Conservation (phyloP, 2,113 vertebrate species). For the Romanogobio albipinnatus region DNA sequence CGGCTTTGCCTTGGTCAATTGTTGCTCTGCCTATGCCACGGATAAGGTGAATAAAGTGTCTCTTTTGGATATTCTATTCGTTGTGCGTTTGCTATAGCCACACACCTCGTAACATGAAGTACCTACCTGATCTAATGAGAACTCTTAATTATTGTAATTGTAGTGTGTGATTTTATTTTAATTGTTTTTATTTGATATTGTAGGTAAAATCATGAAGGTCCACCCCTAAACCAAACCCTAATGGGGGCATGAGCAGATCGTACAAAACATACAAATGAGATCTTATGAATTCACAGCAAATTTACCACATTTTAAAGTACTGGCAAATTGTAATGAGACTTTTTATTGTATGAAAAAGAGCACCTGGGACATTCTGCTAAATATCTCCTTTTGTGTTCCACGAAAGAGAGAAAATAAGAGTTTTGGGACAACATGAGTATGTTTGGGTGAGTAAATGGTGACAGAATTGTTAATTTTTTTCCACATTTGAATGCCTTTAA, state of each 20-base stretch:
- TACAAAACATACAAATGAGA: too few species aligned
- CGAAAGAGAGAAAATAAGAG: neutral
- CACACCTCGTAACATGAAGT: neutral
- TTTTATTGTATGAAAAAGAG: neutral
- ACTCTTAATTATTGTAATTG: neutral
- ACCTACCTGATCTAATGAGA: neutral
- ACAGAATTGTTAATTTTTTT: neutral
- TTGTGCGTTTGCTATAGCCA: too few species aligned
- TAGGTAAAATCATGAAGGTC: neutral
- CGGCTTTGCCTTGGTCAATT: too few species aligned
- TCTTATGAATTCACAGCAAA: too few species aligned
- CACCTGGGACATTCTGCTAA: neutral
- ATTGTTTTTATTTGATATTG: too few species aligned
- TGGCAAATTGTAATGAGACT: neutral
- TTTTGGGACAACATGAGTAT: neutral
- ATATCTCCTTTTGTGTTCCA: neutral
- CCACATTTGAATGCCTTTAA: neutral
- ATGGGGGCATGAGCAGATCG: too few species aligned
- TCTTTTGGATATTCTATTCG: too few species aligned
- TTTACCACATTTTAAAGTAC: neutral
- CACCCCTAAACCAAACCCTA: neutral
- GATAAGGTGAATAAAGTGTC: too few species aligned
- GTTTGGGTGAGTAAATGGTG: neutral
- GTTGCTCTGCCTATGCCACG: too few species aligned
- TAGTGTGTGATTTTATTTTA: neutral